Conservation (phyloP, 2,113 vertebrate genomes). For the Hystrix cristata region DNA sequence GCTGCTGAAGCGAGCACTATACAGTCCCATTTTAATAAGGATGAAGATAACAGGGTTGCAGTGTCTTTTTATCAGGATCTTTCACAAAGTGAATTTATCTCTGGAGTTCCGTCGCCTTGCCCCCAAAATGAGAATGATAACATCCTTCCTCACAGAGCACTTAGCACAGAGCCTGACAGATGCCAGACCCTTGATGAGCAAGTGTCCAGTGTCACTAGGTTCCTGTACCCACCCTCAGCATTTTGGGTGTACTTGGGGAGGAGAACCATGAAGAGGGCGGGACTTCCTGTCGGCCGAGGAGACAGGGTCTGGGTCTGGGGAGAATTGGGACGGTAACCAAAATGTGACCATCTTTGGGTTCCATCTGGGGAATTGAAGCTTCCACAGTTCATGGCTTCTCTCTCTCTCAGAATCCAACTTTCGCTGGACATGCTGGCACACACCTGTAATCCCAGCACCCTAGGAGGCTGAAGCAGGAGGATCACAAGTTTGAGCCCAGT, state of each 20-base stretch:
- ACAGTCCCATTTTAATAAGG: background rate
- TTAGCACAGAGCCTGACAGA: fast-evolving
- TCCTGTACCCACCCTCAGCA: no score
- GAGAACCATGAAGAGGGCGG: background rate
- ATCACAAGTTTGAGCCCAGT: background rate
- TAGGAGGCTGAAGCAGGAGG: background rate
- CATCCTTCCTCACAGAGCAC: background rate
- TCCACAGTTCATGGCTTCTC: background rate
- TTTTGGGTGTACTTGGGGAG: background rate
- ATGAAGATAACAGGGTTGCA: background rate
- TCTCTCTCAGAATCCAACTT: background rate
- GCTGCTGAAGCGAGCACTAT: no score
- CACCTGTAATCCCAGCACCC: background rate
- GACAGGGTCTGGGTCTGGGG: background rate
- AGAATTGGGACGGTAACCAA: background rate
- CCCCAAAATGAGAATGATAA: background rate
- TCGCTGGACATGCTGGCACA: background rate
- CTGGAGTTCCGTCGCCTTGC: background rate
- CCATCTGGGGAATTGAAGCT: background rate
- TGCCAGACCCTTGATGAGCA: fast-evolving
- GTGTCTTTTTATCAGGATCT: background rate
- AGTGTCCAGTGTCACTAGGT: fast-evolving
- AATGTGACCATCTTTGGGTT: background rate
- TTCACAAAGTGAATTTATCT: background rate
- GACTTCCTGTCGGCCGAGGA: background rate